A percentile compares a stretch with the other conserved stretches of the same genome.
Evolutionary conservation across 2,113 vertebrate genomes (phyloP).

Genomic region (Hydrolagus affinis): DNA sequence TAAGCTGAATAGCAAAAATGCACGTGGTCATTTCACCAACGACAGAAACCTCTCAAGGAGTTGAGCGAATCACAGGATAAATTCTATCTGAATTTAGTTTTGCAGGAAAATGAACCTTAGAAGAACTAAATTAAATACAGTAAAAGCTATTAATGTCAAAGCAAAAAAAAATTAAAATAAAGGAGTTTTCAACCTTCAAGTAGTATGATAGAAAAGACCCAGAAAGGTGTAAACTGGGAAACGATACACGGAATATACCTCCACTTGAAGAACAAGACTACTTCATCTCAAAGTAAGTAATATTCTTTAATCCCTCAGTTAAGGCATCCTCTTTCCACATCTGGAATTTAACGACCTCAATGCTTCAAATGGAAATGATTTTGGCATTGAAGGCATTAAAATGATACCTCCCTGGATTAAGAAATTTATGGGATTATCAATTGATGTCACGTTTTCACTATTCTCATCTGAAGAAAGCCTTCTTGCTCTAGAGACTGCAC

Average conservation of each 20-base stretch:
- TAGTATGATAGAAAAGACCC: background rate
- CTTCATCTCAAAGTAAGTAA: conserved; percentile 9
- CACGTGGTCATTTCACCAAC: no score
- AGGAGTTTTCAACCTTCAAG: background rate
- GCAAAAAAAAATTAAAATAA: no score
- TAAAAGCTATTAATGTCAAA: no score
- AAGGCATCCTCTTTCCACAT: background rate
- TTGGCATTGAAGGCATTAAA: conserved; percentile 15
- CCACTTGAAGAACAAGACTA: background rate
- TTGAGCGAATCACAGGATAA: no score
- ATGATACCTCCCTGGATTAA: conserved; percentile 18
- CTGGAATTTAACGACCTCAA: background rate
- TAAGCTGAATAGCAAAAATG: no score
- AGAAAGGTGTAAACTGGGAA: background rate
- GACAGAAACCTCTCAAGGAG: no score
- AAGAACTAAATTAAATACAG: no score
- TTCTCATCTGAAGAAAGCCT: conserved; percentile 18
- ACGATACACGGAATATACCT: background rate
- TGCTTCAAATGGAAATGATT: conserved; percentile 25
- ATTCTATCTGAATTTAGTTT: no score
- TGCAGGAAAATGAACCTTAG: no score
- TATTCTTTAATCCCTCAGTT: conserved; percentile 18
- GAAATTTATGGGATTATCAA: background rate
- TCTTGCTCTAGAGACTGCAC: conserved; percentile 7
- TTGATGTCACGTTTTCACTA: conserved; percentile 11